Conservation (phyloP, 2,797 vertebrate genomes). For the Apogon talboti region DNA sequence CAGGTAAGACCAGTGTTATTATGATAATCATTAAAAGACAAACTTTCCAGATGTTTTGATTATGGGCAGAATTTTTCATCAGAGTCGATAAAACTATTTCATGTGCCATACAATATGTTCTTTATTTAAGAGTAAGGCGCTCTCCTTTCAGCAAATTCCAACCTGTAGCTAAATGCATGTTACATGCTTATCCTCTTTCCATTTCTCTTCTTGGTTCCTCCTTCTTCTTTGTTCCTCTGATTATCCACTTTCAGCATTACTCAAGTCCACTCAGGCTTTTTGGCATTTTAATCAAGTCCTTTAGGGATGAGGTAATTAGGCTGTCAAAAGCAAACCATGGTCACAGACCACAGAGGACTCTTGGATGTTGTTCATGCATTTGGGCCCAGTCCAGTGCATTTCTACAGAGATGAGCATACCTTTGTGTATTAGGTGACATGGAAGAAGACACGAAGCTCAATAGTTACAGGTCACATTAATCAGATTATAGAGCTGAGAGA, state of each 20-base stretch:
- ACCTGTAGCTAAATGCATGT: slow-evolving; percentile 10
- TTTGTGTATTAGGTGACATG: slow-evolving; percentile 51
- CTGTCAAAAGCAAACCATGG: slow-evolving; percentile 39
- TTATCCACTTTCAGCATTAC: slow-evolving; percentile 25
- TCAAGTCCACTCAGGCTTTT: slow-evolving; percentile 22
- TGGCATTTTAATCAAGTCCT: slow-evolving; percentile 52
- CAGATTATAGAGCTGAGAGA: background rate
- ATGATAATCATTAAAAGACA: background rate
- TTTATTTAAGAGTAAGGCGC: slow-evolving; percentile 13
- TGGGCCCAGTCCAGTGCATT: slow-evolving; percentile 28
- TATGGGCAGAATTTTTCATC: background rate
- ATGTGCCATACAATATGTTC: slow-evolving; percentile 6
- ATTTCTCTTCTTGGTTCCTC: background rate
- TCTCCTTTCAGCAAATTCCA: slow-evolving; percentile 23
- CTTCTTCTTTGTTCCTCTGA: slow-evolving; percentile 16
- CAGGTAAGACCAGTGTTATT: slow-evolving; percentile 62
- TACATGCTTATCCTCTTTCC: slow-evolving; percentile 15
- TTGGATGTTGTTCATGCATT: slow-evolving; percentile 27
- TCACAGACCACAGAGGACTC: slow-evolving; percentile 21
- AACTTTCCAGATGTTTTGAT: background rate
- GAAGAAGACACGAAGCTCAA: slow-evolving; percentile 8
- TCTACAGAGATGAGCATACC: slow-evolving; percentile 32
- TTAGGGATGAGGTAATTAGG: slow-evolving; percentile 56
- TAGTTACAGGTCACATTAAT: slow-evolving; percentile 25
- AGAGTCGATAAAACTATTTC: background rate